Evolutionary conservation across 2,888 invertebrate genomes (phyloP), one percentile per base, ranked within the genome.

Genomic region (Brenthis ino): DNA sequence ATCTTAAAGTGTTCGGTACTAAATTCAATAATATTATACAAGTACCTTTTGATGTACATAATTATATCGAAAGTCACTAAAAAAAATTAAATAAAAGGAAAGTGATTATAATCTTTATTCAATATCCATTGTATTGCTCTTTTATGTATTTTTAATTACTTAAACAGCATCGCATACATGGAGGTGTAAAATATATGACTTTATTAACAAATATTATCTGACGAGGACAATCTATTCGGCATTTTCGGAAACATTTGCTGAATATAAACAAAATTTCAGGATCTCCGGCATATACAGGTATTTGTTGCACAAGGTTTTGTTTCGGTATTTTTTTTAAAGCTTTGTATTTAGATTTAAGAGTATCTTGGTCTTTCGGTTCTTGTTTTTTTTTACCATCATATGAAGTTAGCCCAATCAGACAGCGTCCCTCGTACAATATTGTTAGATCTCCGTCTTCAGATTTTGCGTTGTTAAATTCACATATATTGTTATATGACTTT

Each of bases 401-500:
- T 56, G 43, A 16, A 12, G 33, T 57, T 6, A 57, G 16, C 1
- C 16, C 5, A 16, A 60, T 28, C 24, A 60, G 48, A 48, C 58
- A 60, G n/a, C 24, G 60, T 1, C 75, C 74, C 1, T 72, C 70
- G 24, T 75, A 69, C 20, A 71, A 67, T 16, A 75, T 13, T 43
- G 70, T 56, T 8, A 75, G 68, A 24, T 82, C 79, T 13, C 16
- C 47, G 0, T 75, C 69, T 1, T 67, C 12, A 47, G 33, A 14
- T 16, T 69, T 55, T 51, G 77, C 79, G 20, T 64, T 13, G 24
- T 76, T 58, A 67, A 73, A 70, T 61, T 74, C 67, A 64, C 82
- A 84, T 56, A 77, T 69, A 57, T 71, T 75, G 1, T n/a, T n/a
- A 65, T 84, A 84, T 0, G 83, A 79, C 4, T 67, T 69, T 0